Base-by-base conservation (phyloP, 1,140 invertebrate genomes). In the Lepidostoma basale region DNA sequence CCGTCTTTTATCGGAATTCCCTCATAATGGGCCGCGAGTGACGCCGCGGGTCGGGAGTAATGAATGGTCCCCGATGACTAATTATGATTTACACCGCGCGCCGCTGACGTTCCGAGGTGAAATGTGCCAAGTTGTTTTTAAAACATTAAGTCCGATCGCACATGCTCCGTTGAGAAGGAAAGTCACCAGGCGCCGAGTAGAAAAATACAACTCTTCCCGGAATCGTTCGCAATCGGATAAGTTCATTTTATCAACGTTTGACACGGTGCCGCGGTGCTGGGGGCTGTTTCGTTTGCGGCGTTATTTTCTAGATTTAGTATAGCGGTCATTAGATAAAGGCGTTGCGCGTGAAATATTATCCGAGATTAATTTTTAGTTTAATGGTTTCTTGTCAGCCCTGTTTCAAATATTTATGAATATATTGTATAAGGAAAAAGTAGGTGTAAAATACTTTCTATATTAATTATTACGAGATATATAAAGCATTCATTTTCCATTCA, bases 11-110 rank as follows among this genome's bases (percentile, higher is more conserved):
- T n/a, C n/a, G n/a, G n/a, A n/a, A n/a, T 54, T 54, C 28, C 25
- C 49, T 49, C 54, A 14, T 70, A 71, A 67, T 67, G 64, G 63
- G 18, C 33, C 64, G 58, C 59, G 65, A 49, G 58, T n/a, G 23
- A 49, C 25, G 30, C 26, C 49, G 49, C 30, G 18, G 45, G 36
- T 40, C 22, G 42, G 49, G 44, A 36, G 33, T 72, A 72, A 72
- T 68, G 70, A 72, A 72, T 60, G 70, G 62, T 40, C 54, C 60
- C 23, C 62, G 70, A 58, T 72, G 70, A 72, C 70, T 72, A 72
- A 72, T 72, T 72, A 68, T 72, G 70, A 72, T 72, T 72, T 72
- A 68, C 66, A 66, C 49, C 49, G 49, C 49, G 49, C 54, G 36
- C 54, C 22, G 26, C 54, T 62, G 60, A 58, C 69, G 23, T 36